Conservation (phyloP, 2,797 vertebrate genomes). For the Varecia variegata region DNA sequence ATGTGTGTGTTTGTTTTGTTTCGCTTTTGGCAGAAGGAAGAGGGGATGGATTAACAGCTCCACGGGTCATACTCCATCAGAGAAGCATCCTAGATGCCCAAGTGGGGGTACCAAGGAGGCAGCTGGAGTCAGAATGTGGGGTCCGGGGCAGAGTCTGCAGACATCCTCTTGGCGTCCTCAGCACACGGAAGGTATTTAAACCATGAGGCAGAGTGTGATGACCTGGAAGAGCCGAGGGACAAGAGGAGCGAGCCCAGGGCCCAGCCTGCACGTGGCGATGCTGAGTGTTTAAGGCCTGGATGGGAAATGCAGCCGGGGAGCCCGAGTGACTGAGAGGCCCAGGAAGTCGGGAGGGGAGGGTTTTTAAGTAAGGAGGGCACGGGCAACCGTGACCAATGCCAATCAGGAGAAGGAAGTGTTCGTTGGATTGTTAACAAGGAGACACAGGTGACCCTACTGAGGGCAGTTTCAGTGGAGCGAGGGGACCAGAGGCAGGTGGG, state of each 20-base stretch:
- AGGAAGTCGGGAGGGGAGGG: not conserved
- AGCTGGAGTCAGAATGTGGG: not conserved
- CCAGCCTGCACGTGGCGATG: fast-evolving
- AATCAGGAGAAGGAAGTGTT: not conserved
- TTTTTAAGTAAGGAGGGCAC: not conserved
- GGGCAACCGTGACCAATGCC: fast-evolving
- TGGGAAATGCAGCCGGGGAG: not conserved
- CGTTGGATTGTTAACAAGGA: not conserved
- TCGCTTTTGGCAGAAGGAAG: not conserved
- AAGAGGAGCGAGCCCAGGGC: not conserved
- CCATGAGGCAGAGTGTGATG: not conserved
- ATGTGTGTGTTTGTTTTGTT: not conserved
- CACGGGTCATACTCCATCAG: not conserved
- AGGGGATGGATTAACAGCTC: not conserved
- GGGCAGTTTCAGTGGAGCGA: not conserved
- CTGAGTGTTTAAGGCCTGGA: not conserved
- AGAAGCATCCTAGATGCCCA: not conserved
- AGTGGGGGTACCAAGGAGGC: not conserved
- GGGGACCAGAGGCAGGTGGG: not conserved
- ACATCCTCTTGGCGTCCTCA: not conserved
- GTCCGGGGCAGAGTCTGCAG: not conserved
- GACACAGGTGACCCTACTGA: not conserved
- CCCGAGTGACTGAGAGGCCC: not conserved
- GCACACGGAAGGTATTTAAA: not conserved
- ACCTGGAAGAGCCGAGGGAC: not conserved